These are phyloP conservation scores for Willisornis vidua DNA, from an alignment of 2,113 vertebrate species.

Conservation along the genomic window DNA sequence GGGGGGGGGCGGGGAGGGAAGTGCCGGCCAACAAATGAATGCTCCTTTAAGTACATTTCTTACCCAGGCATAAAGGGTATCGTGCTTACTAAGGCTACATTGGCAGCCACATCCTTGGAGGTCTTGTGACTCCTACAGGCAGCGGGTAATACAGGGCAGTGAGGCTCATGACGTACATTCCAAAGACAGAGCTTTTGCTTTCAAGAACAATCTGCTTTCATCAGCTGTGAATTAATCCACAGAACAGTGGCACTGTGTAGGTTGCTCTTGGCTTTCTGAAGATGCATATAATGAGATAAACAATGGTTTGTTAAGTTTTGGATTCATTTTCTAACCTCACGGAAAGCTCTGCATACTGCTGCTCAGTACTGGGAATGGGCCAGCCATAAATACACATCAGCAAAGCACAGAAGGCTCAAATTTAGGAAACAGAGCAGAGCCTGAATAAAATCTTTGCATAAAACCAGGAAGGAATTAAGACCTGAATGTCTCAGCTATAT, in stretches of 20 bases:
- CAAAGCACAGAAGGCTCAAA: background rate
- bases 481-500: background rate
- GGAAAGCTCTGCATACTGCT: background rate
- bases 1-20: rapidly evolving
- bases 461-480: background rate
- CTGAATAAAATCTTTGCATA: background rate
- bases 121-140: background rate
- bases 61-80: background rate
- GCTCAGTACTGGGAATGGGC: background rate
- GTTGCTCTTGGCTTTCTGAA: conserved; percentile 25
- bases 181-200: background rate
- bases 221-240: background rate
- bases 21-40: background rate
- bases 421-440: background rate
- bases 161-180: background rate
- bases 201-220: background rate
- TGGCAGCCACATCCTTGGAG: background rate
- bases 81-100: background rate
- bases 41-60: background rate
- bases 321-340: conserved; percentile 21
- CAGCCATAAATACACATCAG: background rate
- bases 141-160: background rate
- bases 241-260: background rate
- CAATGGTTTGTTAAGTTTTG: conserved; percentile 29
- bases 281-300: conserved; percentile 20